A percentile compares a stretch with the other conserved stretches of the same genome.
Conservation (phyloP, 2,113 vertebrate genomes). For the Podarcis raffonei region DNA sequence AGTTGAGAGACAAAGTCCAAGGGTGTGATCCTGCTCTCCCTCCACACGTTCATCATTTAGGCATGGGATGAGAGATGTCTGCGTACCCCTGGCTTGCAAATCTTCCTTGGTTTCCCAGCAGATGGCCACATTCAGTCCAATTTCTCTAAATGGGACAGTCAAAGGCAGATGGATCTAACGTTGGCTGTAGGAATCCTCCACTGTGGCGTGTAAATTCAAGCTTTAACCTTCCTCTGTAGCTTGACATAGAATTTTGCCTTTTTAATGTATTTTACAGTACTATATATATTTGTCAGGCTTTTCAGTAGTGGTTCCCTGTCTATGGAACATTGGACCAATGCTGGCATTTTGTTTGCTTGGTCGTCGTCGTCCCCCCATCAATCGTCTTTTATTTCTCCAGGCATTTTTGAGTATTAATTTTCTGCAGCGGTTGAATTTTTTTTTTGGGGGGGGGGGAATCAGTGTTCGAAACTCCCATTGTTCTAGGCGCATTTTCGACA, state of each 20-base stretch:
- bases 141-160: not conserved
- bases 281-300: too few relatives aligned
- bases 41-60: not conserved
- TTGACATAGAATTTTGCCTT: not conserved
- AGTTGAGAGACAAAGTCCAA: not conserved
- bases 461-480: too few relatives aligned
- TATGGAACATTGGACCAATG: too few relatives aligned
- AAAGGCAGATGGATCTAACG: not conserved
- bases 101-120: not conserved
- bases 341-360: too few relatives aligned
- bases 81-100: not conserved
- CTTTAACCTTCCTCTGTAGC: not conserved
- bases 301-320: too few relatives aligned
- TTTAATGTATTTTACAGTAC: not conserved
- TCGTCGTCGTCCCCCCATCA: too few relatives aligned
- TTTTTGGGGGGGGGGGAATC: too few relatives aligned
- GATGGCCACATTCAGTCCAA: not conserved
- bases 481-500: too few relatives aligned
- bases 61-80: not conserved
- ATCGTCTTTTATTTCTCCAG: too few relatives aligned
- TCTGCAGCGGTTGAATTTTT: too few relatives aligned
- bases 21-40: not conserved
- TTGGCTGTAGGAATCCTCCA: not conserved
- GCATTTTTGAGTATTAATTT: too few relatives aligned
- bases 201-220: not conserved